phyloP scores from a whole-genome alignment of 2,113 vertebrate genomes.

The Austrofundulus limnaeus region DNA sequence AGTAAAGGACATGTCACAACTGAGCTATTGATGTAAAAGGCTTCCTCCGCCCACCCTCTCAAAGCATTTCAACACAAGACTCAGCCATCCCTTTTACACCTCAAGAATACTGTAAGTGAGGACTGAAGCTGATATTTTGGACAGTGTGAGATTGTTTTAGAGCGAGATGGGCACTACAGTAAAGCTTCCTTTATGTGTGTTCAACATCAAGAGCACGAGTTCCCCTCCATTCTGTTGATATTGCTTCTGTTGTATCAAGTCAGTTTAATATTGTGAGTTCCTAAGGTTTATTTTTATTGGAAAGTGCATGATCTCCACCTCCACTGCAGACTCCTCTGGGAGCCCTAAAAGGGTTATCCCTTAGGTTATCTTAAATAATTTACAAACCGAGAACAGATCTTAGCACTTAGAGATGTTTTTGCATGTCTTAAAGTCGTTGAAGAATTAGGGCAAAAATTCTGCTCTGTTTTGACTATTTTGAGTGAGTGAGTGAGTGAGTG shows the following conservation, averaged over 20 bases:
- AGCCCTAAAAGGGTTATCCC: conserved; percentile 10
- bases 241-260: not conserved
- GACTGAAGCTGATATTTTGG: too few species aligned
- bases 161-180: not conserved
- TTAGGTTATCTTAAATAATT: conserved; percentile 8
- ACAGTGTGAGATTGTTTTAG: too few species aligned
- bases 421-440: not conserved
- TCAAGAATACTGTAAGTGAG: too few species aligned
- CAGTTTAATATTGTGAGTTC: not conserved
- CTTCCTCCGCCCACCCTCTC: too few species aligned
- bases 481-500: too few species aligned
- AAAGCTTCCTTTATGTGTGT: not conserved
- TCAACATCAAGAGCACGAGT: not conserved
- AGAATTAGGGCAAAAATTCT: not conserved
- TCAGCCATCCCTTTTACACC: too few species aligned
- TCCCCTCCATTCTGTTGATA: not conserved
- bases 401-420: not conserved
- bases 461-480: not conserved
- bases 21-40: too few species aligned
- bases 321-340: conserved; percentile 6
- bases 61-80: too few species aligned
- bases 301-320: conserved; percentile 10
- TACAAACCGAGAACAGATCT: conserved; percentile 7
- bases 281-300: not conserved
- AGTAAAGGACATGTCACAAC: too few species aligned